phyloP scores from a whole-genome alignment of 2,888 invertebrate species.

The Epinotia nisella region DNA sequence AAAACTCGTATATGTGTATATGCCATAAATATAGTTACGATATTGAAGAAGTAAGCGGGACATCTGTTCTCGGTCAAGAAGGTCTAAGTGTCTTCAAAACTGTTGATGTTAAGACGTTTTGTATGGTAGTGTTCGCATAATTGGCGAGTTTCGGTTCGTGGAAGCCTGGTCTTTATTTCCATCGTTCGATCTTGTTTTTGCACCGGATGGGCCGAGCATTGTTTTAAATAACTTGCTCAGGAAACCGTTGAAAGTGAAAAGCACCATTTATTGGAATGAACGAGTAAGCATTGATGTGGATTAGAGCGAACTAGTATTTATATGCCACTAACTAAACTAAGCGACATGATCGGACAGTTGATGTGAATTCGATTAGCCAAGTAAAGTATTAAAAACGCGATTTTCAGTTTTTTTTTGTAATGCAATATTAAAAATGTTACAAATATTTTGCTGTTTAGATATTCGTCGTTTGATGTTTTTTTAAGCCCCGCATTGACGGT shows the following conservation, averaged over 20 bases:
- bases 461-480: background rate
- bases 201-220: conserved; percentile 71
- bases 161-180: conserved; percentile 76
- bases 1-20: background rate
- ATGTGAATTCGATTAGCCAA: no score
- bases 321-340: background rate
- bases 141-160: conserved; percentile 79
- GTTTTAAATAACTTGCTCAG: conserved; percentile 69
- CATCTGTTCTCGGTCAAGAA: background rate
- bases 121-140: conserved; percentile 60
- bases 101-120: background rate
- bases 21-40: background rate
- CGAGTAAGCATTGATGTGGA: conserved; percentile 4
- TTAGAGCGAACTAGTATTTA: background rate
- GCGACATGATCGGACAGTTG: background rate
- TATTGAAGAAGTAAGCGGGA: background rate
- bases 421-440: no score
- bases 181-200: conserved; percentile 78
- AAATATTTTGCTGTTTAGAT: background rate
- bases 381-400: no score
- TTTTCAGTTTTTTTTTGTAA: no score
- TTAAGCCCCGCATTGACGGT: background rate
- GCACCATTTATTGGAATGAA: background rate
- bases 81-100: background rate
- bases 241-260: conserved; percentile 63